These are phyloP conservation scores for Xenopus tropicalis DNA, from an alignment of 2,113 vertebrate genomes.

Conservation along the genomic window DNA sequence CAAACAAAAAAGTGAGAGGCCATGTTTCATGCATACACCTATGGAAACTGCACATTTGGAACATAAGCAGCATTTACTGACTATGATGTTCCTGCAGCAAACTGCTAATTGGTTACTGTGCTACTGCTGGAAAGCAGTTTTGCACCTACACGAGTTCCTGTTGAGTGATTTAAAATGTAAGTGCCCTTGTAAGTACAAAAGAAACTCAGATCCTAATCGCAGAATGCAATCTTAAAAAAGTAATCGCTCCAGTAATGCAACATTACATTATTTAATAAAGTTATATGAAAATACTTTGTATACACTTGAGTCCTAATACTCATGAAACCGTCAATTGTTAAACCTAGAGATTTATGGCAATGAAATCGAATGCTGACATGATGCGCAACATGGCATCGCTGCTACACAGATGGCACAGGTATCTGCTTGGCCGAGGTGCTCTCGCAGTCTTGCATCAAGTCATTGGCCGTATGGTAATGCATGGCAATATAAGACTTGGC, in stretches of 20 bases:
- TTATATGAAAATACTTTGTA: constrained; percentile 1
- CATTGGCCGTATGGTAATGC: constrained; percentile 79
- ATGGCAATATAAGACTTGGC: constrained; percentile 80
- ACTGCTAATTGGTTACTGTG: too few species aligned
- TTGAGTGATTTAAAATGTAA: constrained; percentile 13
- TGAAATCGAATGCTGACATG: not conserved
- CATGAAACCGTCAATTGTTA: not conserved
- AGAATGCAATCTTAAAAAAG: constrained; percentile 8
- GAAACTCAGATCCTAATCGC: not conserved
- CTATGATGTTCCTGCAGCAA: too few species aligned
- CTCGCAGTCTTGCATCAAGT: constrained; percentile 73
- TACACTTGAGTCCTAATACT: constrained; percentile 6
- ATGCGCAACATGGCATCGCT: not conserved
- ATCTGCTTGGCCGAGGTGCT: constrained; percentile 76
- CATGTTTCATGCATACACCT: too few species aligned
- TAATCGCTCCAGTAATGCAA: not conserved
- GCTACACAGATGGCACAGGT: constrained; percentile 81
- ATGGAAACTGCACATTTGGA: too few species aligned
- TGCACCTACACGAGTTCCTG: too few species aligned
- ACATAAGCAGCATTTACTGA: too few species aligned
- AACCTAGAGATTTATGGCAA: not conserved
- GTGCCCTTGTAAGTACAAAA: constrained; percentile 24
- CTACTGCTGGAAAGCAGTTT: too few species aligned
- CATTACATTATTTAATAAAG: constrained; percentile 37
- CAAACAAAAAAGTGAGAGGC: too few species aligned